Percentiles rank a stretch among this genome's conserved stretches.
These are phyloP conservation scores for Alitta virens DNA, from an alignment of 2,888 invertebrate species.

Conservation along the genomic window DNA sequence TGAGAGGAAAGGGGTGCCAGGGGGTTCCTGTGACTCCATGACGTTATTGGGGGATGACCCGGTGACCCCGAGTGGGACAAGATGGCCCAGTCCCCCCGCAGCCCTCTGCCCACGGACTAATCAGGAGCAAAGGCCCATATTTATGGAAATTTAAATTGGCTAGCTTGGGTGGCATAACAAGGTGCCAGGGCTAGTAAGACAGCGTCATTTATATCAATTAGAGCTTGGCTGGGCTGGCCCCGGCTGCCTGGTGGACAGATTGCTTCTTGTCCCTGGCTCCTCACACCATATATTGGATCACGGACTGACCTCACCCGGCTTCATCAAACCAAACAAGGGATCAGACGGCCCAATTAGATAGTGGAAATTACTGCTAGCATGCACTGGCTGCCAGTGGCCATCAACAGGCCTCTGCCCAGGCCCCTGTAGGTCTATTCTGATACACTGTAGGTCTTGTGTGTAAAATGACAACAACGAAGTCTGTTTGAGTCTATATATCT, in stretches of 20 bases:
- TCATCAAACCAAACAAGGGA: no score
- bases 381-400: no score
- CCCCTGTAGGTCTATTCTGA: no score
- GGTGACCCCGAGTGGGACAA: not conserved
- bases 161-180: slow-evolving; percentile 15
- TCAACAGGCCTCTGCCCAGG: no score
- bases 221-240: slow-evolving; percentile 6
- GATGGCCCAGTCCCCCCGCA: not conserved
- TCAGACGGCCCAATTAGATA: no score
- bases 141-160: slow-evolving; percentile 25
- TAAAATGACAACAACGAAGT: no score
- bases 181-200: slow-evolving; percentile 10
- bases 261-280: no score
- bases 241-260: not conserved
- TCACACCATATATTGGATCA: no score
- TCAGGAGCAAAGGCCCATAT: slow-evolving; percentile 19
- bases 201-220: slow-evolving; percentile 24
- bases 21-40: not conserved
- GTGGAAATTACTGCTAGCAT: no score
- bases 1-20: not conserved
- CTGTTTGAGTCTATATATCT: no score
- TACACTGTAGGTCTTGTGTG: no score
- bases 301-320: no score
- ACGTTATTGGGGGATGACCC: slow-evolving; percentile 1
- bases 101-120: slow-evolving; percentile 4